phyloP scores from a whole-genome alignment of 2,113 vertebrate species.

The Tamias sibiricus region DNA sequence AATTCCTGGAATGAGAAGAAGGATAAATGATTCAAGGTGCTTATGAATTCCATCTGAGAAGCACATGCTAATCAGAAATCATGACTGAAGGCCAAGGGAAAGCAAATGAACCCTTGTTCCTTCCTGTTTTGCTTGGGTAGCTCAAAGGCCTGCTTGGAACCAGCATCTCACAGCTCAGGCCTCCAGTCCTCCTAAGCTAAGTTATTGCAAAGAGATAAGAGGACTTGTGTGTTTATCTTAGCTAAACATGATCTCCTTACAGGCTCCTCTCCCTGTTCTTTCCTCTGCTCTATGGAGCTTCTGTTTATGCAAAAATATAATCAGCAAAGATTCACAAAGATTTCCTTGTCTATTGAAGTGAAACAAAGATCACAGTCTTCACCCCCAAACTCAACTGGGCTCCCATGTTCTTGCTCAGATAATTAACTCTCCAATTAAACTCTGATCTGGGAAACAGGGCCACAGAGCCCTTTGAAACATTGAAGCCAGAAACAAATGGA shows the following conservation, averaged over 20 bases:
- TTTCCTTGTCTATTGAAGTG: constrained; percentile 38
- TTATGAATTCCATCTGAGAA: constrained; percentile 54
- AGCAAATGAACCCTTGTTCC: neutral
- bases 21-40: neutral
- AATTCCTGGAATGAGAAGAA: constrained; percentile 69
- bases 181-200: neutral
- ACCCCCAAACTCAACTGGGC: constrained; percentile 37
- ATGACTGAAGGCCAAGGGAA: neutral
- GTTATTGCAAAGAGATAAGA: constrained; percentile 53
- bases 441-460: constrained; percentile 40
- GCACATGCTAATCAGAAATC: neutral
- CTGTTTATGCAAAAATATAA: constrained; percentile 65
- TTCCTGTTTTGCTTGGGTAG: neutral
- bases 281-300: constrained; percentile 11
- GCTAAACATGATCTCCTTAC: constrained; percentile 52
- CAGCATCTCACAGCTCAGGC: neutral
- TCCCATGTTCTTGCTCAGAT: constrained; percentile 44
- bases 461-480: constrained; percentile 54
- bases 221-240: constrained; percentile 64
- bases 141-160: constrained; percentile 31
- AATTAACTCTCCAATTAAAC: constrained; percentile 75
- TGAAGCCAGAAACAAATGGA: constrained; percentile 56
- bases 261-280: constrained; percentile 22
- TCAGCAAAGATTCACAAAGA: constrained; percentile 57
- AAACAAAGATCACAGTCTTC: constrained; percentile 19